Percentiles rank a stretch among this genome's conserved stretches.
phyloP scores from a whole-genome alignment of 2,113 vertebrate species.

The Burhinus oedicnemus region DNA sequence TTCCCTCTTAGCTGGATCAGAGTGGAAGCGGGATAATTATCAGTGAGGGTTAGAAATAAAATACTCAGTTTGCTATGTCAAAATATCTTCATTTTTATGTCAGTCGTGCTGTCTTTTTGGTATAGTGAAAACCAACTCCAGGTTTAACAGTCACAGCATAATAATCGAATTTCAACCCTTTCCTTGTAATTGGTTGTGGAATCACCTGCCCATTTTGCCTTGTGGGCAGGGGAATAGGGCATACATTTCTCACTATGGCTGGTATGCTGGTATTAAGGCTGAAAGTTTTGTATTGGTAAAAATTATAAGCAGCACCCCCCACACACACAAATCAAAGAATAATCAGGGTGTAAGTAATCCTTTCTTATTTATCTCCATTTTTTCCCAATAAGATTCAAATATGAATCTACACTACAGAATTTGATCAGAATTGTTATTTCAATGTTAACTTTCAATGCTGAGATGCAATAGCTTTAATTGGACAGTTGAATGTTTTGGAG shows the following conservation, averaged over 20 bases:
- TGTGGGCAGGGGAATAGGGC: not conserved
- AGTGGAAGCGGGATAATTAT: conserved; percentile 26
- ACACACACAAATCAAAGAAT: not conserved
- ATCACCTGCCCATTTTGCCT: not conserved
- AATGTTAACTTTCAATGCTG: not conserved
- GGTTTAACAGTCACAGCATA: not conserved
- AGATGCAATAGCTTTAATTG: not conserved
- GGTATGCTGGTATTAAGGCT: not conserved
- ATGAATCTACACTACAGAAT: not conserved
- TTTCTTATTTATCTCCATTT: not conserved
- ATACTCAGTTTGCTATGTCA: conserved; percentile 8
- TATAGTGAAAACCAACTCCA: not conserved
- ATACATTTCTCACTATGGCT: not conserved
- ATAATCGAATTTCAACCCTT: not conserved
- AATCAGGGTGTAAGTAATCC: not conserved
- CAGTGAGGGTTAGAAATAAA: conserved; percentile 6
- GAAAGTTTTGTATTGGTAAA: not conserved
- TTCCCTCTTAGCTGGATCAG: conserved; percentile 7
- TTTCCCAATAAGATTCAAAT: not conserved
- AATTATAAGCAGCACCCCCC: fast-evolving
- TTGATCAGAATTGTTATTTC: not conserved
- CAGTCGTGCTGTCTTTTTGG: not conserved
- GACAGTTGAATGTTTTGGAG: not conserved
- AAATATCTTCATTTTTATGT: conserved; percentile 22
- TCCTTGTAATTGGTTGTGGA: not conserved